Conservation (phyloP, 2,888 invertebrate genomes). For the Zootermopsis nevadensis region DNA sequence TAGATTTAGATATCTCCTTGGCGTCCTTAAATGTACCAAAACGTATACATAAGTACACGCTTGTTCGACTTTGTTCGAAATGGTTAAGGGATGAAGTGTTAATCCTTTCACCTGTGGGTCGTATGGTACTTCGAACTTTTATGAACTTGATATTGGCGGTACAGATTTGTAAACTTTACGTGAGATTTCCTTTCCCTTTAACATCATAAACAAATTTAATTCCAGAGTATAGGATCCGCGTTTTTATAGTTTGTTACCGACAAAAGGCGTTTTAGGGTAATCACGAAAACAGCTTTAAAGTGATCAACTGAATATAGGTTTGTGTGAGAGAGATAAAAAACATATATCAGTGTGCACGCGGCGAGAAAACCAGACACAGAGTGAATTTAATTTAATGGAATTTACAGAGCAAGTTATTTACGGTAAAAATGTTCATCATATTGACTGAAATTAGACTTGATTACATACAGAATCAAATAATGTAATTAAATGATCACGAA, state of each 20-base stretch:
- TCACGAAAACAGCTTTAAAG: neutral
- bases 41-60: too few relatives aligned
- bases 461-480: constrained; percentile 1
- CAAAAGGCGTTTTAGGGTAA: neutral
- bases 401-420: neutral
- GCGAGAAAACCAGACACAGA: neutral
- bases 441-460: constrained; percentile 21
- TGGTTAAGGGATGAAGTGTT: too few relatives aligned
- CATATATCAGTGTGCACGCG: neutral
- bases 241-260: neutral
- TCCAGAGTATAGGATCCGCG: neutral
- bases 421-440: neutral
- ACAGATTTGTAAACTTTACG: too few relatives aligned
- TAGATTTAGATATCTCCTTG: too few relatives aligned
- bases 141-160: too few relatives aligned
- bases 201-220: too few relatives aligned
- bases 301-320: neutral
- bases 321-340: neutral
- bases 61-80: too few relatives aligned
- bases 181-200: too few relatives aligned
- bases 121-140: too few relatives aligned
- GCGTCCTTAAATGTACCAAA: too few relatives aligned
- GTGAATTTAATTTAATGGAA: constrained; percentile 13
- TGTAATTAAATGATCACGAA: constrained; percentile 4
- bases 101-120: too few relatives aligned